phyloP scores from a whole-genome alignment of 2,113 vertebrate genomes.

The Cynocephalus volans region DNA sequence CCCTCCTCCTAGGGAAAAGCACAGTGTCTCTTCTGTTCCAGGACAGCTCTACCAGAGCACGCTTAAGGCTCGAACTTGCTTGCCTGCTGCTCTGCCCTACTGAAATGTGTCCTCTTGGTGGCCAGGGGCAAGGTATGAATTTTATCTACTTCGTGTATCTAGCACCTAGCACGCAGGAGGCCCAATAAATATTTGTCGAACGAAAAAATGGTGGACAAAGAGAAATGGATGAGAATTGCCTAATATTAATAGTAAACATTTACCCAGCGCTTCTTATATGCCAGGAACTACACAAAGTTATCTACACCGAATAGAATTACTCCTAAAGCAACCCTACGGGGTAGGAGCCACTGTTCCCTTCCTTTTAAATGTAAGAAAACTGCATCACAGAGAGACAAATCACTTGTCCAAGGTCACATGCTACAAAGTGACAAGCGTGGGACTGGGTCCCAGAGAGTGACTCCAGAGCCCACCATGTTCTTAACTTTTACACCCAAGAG shows the following conservation, averaged over 20 bases:
- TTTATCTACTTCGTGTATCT: not conserved
- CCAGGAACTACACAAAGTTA: not conserved
- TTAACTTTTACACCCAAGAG: not conserved
- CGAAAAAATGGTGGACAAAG: not conserved
- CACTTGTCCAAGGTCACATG: slow-evolving; percentile 33
- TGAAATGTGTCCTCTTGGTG: not conserved
- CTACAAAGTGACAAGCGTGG: not conserved
- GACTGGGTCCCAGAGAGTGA: not conserved
- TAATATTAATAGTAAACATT: slow-evolving; percentile 16
- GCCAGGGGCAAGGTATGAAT: not conserved
- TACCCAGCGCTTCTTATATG: not conserved
- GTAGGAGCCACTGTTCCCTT: not conserved
- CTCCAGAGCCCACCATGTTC: not conserved
- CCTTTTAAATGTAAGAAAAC: slow-evolving; percentile 34
- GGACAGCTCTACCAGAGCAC: not conserved
- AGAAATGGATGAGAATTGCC: not conserved
- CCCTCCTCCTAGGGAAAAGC: not conserved
- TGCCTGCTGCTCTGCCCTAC: not conserved
- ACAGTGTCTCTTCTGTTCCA: not conserved
- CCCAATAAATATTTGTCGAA: slow-evolving; percentile 13
- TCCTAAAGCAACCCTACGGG: not conserved
- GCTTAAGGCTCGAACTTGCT: not conserved
- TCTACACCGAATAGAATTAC: not conserved
- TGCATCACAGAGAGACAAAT: not conserved
- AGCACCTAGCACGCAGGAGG: not conserved